phyloP scores from a whole-genome alignment of 2,888 invertebrate genomes.

The Crematogaster levior region DNA sequence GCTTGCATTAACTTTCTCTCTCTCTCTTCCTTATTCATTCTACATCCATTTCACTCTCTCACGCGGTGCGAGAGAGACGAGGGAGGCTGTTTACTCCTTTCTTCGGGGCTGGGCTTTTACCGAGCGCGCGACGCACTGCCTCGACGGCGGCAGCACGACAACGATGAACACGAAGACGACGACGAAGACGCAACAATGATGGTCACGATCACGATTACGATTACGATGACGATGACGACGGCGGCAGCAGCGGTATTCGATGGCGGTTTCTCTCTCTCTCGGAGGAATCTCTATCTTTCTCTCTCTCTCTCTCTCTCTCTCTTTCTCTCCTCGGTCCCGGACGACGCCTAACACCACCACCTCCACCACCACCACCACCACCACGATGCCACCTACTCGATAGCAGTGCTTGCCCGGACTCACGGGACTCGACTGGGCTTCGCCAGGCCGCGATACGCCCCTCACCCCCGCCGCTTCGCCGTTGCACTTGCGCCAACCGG shows the following conservation, averaged over 20 bases:
- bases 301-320: slow-evolving; percentile 8
- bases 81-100: slow-evolving; percentile 49
- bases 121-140: slow-evolving; percentile 53
- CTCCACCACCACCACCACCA: slow-evolving; percentile 71
- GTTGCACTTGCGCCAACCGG: slow-evolving; percentile 73
- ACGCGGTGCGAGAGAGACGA: slow-evolving; percentile 69
- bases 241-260: slow-evolving; percentile 60
- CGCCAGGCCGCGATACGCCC: slow-evolving; percentile 74
- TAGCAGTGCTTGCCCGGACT: slow-evolving; percentile 83
- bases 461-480: slow-evolving; percentile 54
- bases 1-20: slow-evolving; percentile 24
- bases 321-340: slow-evolving; percentile 68
- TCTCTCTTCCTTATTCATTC: slow-evolving; percentile 37
- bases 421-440: slow-evolving; percentile 84
- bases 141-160: slow-evolving; percentile 35
- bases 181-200: slow-evolving; percentile 3
- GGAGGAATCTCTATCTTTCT: slow-evolving; percentile 42
- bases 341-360: slow-evolving; percentile 76
- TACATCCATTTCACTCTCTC: slow-evolving; percentile 58
- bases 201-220: slow-evolving; percentile 28
- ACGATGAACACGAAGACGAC: slow-evolving; percentile 43
- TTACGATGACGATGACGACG: slow-evolving; percentile 12
- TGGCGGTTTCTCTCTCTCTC: slow-evolving; percentile 59
- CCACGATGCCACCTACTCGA: slow-evolving; percentile 71
- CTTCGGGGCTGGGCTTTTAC: slow-evolving; percentile 47